These are phyloP conservation scores for Chelmon rostratus DNA, from an alignment of 2,797 vertebrate species.

Conservation along the genomic window DNA sequence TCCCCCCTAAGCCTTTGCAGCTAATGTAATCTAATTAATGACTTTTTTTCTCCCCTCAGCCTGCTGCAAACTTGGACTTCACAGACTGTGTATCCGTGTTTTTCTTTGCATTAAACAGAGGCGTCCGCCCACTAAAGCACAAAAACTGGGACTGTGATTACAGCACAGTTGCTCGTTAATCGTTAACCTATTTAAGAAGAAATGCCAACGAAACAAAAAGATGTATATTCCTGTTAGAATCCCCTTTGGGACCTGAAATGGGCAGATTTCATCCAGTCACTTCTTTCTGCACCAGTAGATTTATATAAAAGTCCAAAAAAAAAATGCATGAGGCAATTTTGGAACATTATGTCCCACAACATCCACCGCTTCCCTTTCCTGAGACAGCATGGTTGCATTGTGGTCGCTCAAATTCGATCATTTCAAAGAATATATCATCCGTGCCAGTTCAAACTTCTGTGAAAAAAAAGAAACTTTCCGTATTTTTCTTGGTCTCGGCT, in stretches of 20 bases:
- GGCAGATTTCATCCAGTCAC: not conserved
- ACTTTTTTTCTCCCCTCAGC: slow-evolving; percentile 64
- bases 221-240: not conserved
- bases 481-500: not conserved
- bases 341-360: not conserved
- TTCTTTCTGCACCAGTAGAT: not conserved
- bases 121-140: not conserved
- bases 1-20: slow-evolving; percentile 83
- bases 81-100: slow-evolving; percentile 30
- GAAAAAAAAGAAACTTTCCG: not conserved
- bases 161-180: not conserved
- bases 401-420: not conserved
- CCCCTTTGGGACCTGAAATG: not conserved
- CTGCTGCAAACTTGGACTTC: slow-evolving; percentile 62
- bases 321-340: not conserved
- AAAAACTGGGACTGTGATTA: not conserved
- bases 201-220: not conserved
- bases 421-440: not conserved
- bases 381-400: not conserved
- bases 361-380: not conserved
- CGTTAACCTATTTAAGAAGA: slow-evolving; percentile 18
- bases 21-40: slow-evolving; percentile 88
- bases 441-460: not conserved
- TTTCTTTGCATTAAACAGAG: slow-evolving; percentile 18
- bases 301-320: not conserved